phyloP scores from a whole-genome alignment of 2,113 vertebrate species.

The Ciconia stormi region DNA sequence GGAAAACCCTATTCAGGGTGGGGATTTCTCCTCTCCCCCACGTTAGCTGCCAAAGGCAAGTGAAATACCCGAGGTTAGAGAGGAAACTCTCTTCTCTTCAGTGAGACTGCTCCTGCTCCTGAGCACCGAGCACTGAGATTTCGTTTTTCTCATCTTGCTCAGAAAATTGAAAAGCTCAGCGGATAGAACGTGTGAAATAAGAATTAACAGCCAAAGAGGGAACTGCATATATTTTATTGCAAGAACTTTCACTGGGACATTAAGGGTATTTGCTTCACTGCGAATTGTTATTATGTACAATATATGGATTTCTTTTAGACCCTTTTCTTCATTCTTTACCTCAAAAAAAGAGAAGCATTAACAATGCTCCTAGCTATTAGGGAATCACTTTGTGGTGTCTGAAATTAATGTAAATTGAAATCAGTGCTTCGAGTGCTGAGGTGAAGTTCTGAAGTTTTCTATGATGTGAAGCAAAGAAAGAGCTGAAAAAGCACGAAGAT shows the following conservation, averaged over 20 bases:
- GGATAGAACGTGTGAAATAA: conserved; percentile 29
- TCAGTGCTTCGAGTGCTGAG: neutral
- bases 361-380: neutral
- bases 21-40: neutral
- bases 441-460: conserved; percentile 22
- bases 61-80: neutral
- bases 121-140: neutral
- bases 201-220: neutral
- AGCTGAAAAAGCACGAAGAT: neutral
- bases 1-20: neutral
- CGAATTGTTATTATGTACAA: neutral
- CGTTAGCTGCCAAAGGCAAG: neutral
- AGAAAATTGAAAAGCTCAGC: conserved; percentile 18
- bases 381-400: neutral
- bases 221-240: neutral
- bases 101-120: neutral
- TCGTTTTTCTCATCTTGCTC: neutral
- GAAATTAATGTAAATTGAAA: conserved; percentile 49
- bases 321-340: neutral
- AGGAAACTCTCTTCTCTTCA: neutral
- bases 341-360: neutral
- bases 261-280: neutral
- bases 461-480: neutral
- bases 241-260: neutral
- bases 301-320: neutral